A percentile compares a stretch with the other conserved stretches of the same genome.
Conservation (phyloP, 2,888 invertebrate species). For the Saturnia pavonia region DNA sequence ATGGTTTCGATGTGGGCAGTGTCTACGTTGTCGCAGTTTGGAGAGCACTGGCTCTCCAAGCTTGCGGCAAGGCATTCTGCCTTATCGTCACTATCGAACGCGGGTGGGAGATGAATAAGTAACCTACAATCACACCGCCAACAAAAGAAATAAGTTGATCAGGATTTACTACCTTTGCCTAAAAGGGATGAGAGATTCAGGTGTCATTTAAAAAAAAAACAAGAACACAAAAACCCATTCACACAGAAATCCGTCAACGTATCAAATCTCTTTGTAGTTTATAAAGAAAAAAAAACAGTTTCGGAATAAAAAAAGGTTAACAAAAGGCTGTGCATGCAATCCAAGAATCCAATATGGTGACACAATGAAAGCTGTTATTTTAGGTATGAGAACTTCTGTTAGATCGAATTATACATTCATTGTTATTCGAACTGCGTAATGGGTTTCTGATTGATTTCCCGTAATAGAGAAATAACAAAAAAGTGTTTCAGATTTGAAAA, state of each 20-base stretch:
- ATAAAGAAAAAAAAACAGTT: slow-evolving; percentile 36
- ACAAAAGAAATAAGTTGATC: slow-evolving; percentile 67
- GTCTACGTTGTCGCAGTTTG: no score
- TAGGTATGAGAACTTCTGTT: slow-evolving; percentile 60
- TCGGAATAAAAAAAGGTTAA: slow-evolving; percentile 48
- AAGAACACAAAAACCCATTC: slow-evolving; percentile 57
- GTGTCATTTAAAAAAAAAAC: slow-evolving; percentile 64
- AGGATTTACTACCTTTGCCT: slow-evolving; percentile 49
- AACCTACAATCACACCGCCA: slow-evolving; percentile 21
- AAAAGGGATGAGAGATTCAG: slow-evolving; percentile 70
- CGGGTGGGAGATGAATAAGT: no score
- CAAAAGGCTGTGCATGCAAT: slow-evolving; percentile 71
- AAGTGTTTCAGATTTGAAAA: slow-evolving; percentile 2
- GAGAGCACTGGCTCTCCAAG: no score
- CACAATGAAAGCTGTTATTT: slow-evolving; percentile 70
- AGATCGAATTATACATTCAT: slow-evolving; percentile 51
- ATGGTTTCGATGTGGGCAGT: no score
- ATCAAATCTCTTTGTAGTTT: slow-evolving; percentile 64
- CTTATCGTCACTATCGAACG: no score
- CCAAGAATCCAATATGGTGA: slow-evolving; percentile 66
- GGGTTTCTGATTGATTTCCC: slow-evolving; percentile 1
- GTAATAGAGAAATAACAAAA: not conserved
- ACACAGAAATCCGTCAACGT: slow-evolving; percentile 67
- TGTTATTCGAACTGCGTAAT: slow-evolving; percentile 25
- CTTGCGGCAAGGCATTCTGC: no score